These are phyloP conservation scores for Pterostichus madidus DNA, from an alignment of 2,888 invertebrate species.

Conservation along the genomic window DNA sequence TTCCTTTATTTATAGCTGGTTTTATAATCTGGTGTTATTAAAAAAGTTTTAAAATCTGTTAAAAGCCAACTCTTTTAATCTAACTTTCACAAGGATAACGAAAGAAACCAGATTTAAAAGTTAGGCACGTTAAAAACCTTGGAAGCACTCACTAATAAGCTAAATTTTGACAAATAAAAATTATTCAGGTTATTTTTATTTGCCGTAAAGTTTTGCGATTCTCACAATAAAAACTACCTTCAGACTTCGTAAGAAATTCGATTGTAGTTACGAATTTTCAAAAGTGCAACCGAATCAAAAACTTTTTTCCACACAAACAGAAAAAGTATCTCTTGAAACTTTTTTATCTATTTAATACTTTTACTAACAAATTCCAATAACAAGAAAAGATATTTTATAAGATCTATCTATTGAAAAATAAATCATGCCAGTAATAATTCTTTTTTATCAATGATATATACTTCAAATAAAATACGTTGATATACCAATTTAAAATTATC, in stretches of 20 bases:
- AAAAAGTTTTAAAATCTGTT: slow-evolving; percentile 61
- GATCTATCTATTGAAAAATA: no score
- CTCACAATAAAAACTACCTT: slow-evolving; percentile 1
- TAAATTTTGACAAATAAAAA: slow-evolving; percentile 37
- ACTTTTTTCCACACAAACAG: no score
- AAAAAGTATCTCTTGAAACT: no score
- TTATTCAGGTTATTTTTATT: slow-evolving; percentile 32
- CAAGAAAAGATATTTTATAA: no score
- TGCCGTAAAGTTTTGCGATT: not conserved
- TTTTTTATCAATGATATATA: no score
- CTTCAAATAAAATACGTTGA: no score
- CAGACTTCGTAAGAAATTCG: not conserved
- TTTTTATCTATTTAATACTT: no score
- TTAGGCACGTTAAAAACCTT: slow-evolving; percentile 34
- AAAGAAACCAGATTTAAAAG: slow-evolving; percentile 50
- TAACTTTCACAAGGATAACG: slow-evolving; percentile 55
- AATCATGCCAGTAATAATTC: no score
- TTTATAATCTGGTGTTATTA: slow-evolving; percentile 60
- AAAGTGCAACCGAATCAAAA: no score
- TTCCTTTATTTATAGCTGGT: slow-evolving; percentile 52
- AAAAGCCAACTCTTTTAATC: slow-evolving; percentile 63
- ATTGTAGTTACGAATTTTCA: not conserved
- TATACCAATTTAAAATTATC: no score
- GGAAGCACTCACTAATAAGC: slow-evolving; percentile 26
- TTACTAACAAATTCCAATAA: no score